Evolutionary conservation across 1,140 invertebrate genomes (phyloP).

Genomic region (Procambarus clarkii): DNA sequence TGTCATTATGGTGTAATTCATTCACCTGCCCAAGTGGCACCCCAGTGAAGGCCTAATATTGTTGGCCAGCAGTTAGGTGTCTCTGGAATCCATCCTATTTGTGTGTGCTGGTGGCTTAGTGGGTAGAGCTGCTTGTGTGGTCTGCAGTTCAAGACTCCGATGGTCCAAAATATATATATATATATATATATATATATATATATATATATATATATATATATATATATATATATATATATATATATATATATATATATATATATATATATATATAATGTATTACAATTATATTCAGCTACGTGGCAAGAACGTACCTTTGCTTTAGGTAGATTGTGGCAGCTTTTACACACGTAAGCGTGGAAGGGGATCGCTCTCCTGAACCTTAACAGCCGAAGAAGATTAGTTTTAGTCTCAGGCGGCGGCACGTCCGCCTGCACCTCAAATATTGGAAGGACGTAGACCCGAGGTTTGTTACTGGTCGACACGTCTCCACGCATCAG

Average conservation of each 20-base stretch:
- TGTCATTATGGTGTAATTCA: no score
- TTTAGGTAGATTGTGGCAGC: constrained; percentile 91
- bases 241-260: constrained; percentile 86
- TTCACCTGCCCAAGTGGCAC: no score
- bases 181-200: constrained; percentile 82
- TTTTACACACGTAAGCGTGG: constrained; percentile 91
- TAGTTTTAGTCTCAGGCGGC: constrained; percentile 85
- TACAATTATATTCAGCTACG: no score
- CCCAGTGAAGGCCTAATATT: no score
- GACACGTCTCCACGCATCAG: constrained; percentile 50
- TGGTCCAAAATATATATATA: not conserved
- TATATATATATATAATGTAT: constrained; percentile 76
- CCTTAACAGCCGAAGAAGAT: constrained; percentile 84
- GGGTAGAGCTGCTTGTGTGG: no score
- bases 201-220: constrained; percentile 92
- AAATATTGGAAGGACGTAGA: constrained; percentile 89
- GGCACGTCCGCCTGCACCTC: constrained; percentile 84
- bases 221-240: constrained; percentile 92
- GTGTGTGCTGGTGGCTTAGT: no score
- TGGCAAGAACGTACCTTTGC: constrained; percentile 78
- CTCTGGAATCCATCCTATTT: no score
- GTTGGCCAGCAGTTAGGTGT: no score
- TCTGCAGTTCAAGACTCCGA: no score
- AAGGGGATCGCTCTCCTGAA: constrained; percentile 90
- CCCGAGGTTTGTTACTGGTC: constrained; percentile 79